Evolutionary conservation across 2,113 vertebrate genomes (phyloP).

Genomic region (Nibea albiflora): DNA sequence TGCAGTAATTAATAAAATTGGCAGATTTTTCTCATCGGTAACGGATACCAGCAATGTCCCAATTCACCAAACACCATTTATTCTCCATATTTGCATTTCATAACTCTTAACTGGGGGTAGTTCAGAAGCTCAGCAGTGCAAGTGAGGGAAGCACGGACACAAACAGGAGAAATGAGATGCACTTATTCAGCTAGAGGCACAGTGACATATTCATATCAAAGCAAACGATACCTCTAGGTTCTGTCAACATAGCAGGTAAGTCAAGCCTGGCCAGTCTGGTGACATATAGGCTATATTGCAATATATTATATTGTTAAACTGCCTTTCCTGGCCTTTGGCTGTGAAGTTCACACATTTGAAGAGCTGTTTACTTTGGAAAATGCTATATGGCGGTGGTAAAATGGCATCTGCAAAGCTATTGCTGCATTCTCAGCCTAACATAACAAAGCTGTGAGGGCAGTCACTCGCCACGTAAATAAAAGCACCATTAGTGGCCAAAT

Average conservation of each 20-base stretch:
- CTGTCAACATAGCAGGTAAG: neutral
- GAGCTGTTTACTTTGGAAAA: neutral
- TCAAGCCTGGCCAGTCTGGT: neutral
- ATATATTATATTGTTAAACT: neutral
- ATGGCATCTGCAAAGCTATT: neutral
- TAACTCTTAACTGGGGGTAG: neutral
- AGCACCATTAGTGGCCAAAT: neutral
- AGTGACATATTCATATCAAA: conserved; percentile 15
- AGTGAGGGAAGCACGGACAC: neutral
- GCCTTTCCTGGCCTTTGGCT: neutral
- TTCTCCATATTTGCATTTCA: neutral
- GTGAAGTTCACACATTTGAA: neutral
- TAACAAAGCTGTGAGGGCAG: neutral
- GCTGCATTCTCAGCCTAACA: neutral
- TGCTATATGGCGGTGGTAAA: neutral
- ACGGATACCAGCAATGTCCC: neutral
- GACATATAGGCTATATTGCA: neutral
- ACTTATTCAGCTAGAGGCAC: neutral
- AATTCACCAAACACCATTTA: neutral
- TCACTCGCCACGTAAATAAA: conserved; percentile 10
- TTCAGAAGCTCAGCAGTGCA: neutral
- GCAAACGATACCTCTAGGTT: neutral
- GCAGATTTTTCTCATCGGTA: neutral
- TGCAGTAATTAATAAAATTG: neutral
- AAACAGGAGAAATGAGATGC: neutral